Base-by-base conservation (phyloP, 2,113 vertebrate species). In the Pardalotus punctatus region DNA sequence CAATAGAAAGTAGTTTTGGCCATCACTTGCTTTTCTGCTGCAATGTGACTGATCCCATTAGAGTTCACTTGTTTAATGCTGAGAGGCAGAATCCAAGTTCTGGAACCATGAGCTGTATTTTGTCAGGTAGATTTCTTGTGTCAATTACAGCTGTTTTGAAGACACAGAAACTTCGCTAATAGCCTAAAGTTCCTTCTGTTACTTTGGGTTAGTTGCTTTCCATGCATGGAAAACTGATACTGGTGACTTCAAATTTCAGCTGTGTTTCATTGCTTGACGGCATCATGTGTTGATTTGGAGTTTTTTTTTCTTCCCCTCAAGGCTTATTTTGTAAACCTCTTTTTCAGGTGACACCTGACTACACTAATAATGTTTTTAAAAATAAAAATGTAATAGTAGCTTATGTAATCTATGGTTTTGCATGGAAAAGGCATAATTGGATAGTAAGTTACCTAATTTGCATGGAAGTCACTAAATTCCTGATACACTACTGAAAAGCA, bases 111-210 rank as follows among this genome's bases (percentile, higher is more conserved):
- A 76, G 71, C 53, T 88, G 54, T 72, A 3, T 80, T 92, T 80
- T 92, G 69, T 94, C 90, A 77, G 36, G 71, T 86, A 93, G 17
- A 66, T 95, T 91, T 71, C 69, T 93, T 79, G 78, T 86, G 62
- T 80, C 82, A 94, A 69, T 96, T 85, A 85, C 5, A 80, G 50
- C 36, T 47, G 25, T 58, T 72, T 48, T 67, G 62, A 80, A 82
- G 60, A 79, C 31, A 69, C 45, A 80, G 64, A 50, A 81, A 48
- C 35, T 87, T 89, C 57, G 48, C 29, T 90, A 82, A 76, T 60
- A 58, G 66, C 57, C 86, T 66, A 17, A 91, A 72, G 40, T 88
- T 85, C 65, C 23, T 74, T 67, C 87, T 81, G 56, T 89, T 94
- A 43, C 56, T 91, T 87, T 45, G 70, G 10, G 6, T 56, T 93